These are phyloP conservation scores for Cygnus buccinator DNA, from an alignment of 2,113 vertebrate genomes.

Conservation along the genomic window DNA sequence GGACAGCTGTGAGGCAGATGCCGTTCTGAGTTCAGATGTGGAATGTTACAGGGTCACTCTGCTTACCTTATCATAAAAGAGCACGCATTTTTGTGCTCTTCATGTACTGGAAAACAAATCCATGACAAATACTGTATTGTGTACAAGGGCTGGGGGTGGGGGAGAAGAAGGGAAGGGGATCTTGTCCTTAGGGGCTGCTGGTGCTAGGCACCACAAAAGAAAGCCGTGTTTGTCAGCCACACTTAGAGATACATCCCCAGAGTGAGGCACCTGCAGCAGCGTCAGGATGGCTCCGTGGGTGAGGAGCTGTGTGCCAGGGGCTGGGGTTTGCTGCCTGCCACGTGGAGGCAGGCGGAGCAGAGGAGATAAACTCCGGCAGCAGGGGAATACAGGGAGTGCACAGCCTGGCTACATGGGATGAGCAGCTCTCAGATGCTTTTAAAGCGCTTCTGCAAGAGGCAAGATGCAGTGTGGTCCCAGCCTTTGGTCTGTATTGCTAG, in stretches of 20 bases:
- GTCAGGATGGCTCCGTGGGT: not conserved
- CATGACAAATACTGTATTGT: constrained; percentile 62
- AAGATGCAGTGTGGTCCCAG: not conserved
- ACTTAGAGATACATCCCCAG: constrained; percentile 10
- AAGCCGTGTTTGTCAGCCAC: constrained; percentile 47
- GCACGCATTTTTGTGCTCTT: constrained; percentile 54
- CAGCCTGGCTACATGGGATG: fast-evolving
- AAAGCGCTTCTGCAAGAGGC: not conserved
- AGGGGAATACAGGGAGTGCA: not conserved
- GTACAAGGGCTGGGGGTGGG: constrained; percentile 17
- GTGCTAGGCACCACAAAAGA: constrained; percentile 59
- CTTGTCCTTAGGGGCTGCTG: constrained; percentile 50
- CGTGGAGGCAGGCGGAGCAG: not conserved
- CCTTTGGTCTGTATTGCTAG: not conserved
- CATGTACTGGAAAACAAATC: constrained; percentile 67
- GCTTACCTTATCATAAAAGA: constrained; percentile 71
- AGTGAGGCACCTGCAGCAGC: constrained; percentile 29
- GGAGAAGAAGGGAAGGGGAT: constrained; percentile 60
- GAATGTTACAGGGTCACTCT: constrained; percentile 69
- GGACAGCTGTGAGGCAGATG: constrained; percentile 73
- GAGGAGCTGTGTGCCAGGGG: not conserved
- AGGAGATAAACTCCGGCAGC: not conserved
- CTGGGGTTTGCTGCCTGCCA: not conserved
- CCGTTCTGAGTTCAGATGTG: constrained; percentile 64
- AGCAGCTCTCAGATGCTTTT: not conserved